phyloP scores from a whole-genome alignment of 2,888 invertebrate species.

The Polylopha cassiicola region DNA sequence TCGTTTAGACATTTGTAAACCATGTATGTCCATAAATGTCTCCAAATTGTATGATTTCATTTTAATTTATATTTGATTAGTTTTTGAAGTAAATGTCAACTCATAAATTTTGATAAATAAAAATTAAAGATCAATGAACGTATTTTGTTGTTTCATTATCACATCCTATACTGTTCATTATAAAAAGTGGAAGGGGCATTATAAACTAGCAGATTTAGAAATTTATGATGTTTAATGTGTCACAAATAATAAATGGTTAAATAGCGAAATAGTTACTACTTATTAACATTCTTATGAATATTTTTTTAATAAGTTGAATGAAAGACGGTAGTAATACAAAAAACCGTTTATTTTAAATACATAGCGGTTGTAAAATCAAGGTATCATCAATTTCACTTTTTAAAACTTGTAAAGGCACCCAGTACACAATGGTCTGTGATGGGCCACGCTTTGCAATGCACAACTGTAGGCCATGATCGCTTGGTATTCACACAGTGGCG shows the following conservation, averaged over 20 bases:
- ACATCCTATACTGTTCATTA: slow-evolving; percentile 1
- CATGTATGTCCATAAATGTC: slow-evolving; percentile 20
- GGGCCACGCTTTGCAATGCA: too few relatives aligned
- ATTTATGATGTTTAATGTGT: too few relatives aligned
- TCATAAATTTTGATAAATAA: slow-evolving; percentile 34
- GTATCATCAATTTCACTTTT: slow-evolving; percentile 16
- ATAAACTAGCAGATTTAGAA: too few relatives aligned
- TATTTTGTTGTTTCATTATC: slow-evolving; percentile 25
- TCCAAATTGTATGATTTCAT: slow-evolving; percentile 20
- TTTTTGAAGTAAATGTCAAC: slow-evolving; percentile 30
- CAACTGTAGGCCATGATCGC: too few relatives aligned
- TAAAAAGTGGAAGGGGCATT: too few relatives aligned
- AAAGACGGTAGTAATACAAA: slow-evolving; percentile 13
- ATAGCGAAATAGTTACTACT: too few relatives aligned
- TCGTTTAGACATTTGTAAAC: slow-evolving; percentile 22
- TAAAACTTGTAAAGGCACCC: slow-evolving; percentile 13
- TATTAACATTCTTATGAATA: too few relatives aligned
- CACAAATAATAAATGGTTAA: too few relatives aligned
- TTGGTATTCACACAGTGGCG: too few relatives aligned
- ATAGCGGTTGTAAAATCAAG: slow-evolving; percentile 19
- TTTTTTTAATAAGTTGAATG: slow-evolving; percentile 14
- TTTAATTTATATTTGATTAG: slow-evolving; percentile 34
- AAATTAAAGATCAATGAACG: slow-evolving; percentile 28
- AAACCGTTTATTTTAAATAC: slow-evolving; percentile 23
- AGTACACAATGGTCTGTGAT: too few relatives aligned